Evolutionary conservation across 2,797 vertebrate species (phyloP).

Genomic region (Delichon dasypus): DNA sequence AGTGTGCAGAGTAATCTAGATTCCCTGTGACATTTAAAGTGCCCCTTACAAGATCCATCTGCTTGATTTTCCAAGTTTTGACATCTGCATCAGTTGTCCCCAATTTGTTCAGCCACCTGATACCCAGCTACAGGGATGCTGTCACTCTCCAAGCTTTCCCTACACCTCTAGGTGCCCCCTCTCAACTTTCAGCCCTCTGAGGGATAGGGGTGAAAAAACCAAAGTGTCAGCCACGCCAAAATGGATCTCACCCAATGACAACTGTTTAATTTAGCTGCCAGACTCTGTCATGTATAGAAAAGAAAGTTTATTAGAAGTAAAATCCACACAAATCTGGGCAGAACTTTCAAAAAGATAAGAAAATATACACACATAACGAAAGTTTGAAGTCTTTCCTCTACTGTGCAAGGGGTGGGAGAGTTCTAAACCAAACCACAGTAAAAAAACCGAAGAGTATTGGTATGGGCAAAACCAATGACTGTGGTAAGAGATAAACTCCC

Average conservation of each 20-base stretch:
- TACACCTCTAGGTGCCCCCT: not conserved
- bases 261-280: not conserved
- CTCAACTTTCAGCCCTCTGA: not conserved
- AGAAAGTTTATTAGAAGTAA: not conserved
- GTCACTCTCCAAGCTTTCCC: not conserved
- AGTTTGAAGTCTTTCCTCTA: not conserved
- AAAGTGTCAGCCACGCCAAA: not conserved
- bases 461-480: not conserved
- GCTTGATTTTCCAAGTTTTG: not conserved
- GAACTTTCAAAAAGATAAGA: not conserved
- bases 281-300: not conserved
- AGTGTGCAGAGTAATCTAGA: not conserved
- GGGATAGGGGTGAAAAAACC: not conserved
- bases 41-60: conserved; percentile 4
- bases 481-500: not conserved
- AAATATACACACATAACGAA: not conserved
- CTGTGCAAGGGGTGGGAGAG: not conserved
- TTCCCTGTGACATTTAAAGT: not conserved
- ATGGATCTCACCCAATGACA: not conserved
- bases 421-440: not conserved
- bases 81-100: not conserved
- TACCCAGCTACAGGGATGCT: not conserved
- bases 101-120: not conserved
- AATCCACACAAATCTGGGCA: not conserved
- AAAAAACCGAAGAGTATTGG: not conserved